Evolutionary conservation across 2,888 invertebrate genomes (phyloP), one percentile per base, ranked within the genome.

Genomic region (Gisinianus flammeolus): DNA sequence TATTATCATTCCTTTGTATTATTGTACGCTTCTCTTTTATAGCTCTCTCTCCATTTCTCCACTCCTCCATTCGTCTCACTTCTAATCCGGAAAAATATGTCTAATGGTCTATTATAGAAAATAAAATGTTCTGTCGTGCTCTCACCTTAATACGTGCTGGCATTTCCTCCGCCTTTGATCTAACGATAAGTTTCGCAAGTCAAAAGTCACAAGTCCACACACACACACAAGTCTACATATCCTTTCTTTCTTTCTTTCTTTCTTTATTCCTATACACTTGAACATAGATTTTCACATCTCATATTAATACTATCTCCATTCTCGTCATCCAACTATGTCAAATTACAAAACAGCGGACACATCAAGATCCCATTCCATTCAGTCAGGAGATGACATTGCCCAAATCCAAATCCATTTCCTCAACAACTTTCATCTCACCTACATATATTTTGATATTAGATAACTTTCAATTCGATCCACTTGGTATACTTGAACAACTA

Each of bases 101-200:
- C 44, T 62, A 62, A 62, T 62, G 28, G 62, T 62, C 62, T 62
- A 62, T 62, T 62, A 22, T 26, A 24, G 12, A 26, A n/a, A 62
- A 62, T 62, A 62, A 62, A 62, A 26, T 26, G 26, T 26, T 62
- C 62, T 62, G 62, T 62, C 62, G 28, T 26, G 26, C 1, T 62
- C 62, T 58, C 72, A 72, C 58, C 72, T 72, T 72, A 28, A 72
- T 54, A 72, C 72, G 72, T 72, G 72, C 31, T 31, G 72, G 72
- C 28, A 72, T 72, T 62, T 72, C 28, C 26, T 26, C 28, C 22
- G n/a, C 22, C 24, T 22, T 58, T 58, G 19, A 8, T 58, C 56
- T 19, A 44, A 6, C 16, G 6, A 44, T 16, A 44, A 44, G 3
- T n/a, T n/a, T 44, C 44, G 19, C 44, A 44, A 44, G 44, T 44